These are phyloP conservation scores for Tor tambroides DNA, from an alignment of 2,113 vertebrate species.

Conservation along the genomic window DNA sequence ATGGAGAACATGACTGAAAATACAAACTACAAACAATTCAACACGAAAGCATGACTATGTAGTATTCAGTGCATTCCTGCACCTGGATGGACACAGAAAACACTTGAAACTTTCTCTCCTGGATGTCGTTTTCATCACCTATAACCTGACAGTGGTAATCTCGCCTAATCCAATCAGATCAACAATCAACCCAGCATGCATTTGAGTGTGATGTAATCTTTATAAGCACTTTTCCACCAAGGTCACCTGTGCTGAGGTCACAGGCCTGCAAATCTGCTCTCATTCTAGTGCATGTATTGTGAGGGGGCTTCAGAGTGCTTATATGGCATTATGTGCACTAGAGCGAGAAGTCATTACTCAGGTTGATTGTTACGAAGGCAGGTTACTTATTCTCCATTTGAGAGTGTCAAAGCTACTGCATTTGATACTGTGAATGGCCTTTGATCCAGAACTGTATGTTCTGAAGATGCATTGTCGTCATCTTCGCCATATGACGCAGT, in stretches of 20 bases:
- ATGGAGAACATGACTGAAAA: neutral
- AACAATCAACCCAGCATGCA: slow-evolving; percentile 12
- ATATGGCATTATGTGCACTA: slow-evolving; percentile 11
- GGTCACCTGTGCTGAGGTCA: slow-evolving; percentile 43
- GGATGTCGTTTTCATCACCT: slow-evolving; percentile 3
- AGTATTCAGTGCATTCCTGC: neutral
- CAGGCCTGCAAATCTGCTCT: neutral
- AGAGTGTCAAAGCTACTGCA: neutral
- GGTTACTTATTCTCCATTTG: neutral
- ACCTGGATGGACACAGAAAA: neutral
- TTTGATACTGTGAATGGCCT: neutral
- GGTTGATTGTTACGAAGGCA: neutral
- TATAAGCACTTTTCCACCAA: slow-evolving; percentile 47
- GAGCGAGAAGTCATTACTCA: slow-evolving; percentile 5
- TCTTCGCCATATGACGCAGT: neutral
- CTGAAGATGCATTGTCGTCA: neutral
- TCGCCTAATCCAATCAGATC: slow-evolving; percentile 32
- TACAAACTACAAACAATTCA: neutral
- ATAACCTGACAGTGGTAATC: slow-evolving; percentile 1
- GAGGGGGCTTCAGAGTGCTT: slow-evolving; percentile 20
- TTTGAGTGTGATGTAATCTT: neutral
- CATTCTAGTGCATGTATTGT: neutral
- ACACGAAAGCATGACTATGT: neutral
- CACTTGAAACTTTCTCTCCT: neutral
- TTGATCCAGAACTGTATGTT: neutral